Conservation (phyloP, 2,888 invertebrate genomes). For the Epinotia nisella region DNA sequence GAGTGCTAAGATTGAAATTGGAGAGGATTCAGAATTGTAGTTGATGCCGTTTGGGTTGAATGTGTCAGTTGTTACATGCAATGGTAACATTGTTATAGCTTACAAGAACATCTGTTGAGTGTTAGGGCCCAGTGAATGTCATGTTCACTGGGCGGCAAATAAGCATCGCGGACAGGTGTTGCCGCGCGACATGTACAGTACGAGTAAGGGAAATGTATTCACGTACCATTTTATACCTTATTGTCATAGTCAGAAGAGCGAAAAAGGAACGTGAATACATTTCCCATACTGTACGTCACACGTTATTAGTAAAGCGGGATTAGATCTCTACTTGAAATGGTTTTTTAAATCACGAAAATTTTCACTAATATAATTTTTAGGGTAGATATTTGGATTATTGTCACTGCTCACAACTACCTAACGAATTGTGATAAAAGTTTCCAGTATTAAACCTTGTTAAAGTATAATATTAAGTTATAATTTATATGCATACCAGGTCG, state of each 20-base stretch:
- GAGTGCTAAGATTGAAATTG: not conserved
- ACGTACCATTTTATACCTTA: too few species aligned
- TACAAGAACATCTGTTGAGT: slow-evolving; percentile 32
- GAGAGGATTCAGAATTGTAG: not conserved
- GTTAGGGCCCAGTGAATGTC: slow-evolving; percentile 27
- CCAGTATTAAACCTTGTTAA: not conserved
- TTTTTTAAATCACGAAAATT: not conserved
- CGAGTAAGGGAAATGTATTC: too few species aligned
- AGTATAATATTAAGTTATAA: too few species aligned
- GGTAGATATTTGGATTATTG: not conserved
- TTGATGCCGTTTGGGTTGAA: not conserved
- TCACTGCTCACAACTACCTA: not conserved
- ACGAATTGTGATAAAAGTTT: not conserved
- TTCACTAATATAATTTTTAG: not conserved
- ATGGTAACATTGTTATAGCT: slow-evolving; percentile 26
- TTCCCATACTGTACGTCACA: slow-evolving; percentile 15
- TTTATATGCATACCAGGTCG: not conserved
- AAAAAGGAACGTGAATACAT: too few species aligned
- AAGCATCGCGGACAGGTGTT: slow-evolving; percentile 24
- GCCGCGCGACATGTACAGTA: slow-evolving; percentile 14
- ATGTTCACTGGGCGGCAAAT: slow-evolving; percentile 26
- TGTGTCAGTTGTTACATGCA: slow-evolving; percentile 6
- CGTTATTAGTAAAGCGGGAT: not conserved
- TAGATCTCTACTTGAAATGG: not conserved
- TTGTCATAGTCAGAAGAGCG: too few species aligned